phyloP scores from a whole-genome alignment of 2,888 invertebrate genomes.

The Apocheima hispidaria region DNA sequence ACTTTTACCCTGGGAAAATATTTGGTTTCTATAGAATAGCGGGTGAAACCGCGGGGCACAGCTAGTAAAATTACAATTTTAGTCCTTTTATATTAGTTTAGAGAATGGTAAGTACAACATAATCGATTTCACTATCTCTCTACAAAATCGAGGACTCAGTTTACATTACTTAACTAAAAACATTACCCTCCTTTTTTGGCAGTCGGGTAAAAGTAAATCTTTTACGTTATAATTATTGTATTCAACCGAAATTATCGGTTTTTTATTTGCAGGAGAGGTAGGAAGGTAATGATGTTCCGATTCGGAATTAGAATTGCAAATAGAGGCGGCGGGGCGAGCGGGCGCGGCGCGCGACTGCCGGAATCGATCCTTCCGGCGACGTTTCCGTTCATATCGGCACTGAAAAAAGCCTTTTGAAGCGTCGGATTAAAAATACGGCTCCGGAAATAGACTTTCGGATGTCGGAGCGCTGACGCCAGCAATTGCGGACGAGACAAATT shows the following conservation, averaged over 20 bases:
- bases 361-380: slow-evolving; percentile 75
- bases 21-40: too few species aligned
- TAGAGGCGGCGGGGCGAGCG: slow-evolving; percentile 40
- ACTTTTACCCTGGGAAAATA: too few species aligned
- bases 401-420: slow-evolving; percentile 57
- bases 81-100: too few species aligned
- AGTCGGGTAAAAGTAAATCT: too few species aligned
- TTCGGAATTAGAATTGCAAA: slow-evolving; percentile 50
- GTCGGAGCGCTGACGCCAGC: slow-evolving; percentile 50
- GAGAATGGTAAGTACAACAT: too few species aligned
- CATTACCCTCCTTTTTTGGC: too few species aligned
- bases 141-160: too few species aligned
- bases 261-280: slow-evolving; percentile 16
- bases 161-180: too few species aligned
- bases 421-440: slow-evolving; percentile 65
- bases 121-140: too few species aligned
- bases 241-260: slow-evolving; percentile 20
- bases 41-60: too few species aligned
- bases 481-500: slow-evolving; percentile 37
- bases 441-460: slow-evolving; percentile 65
- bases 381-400: slow-evolving; percentile 56
- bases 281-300: slow-evolving; percentile 13
- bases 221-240: too few species aligned
- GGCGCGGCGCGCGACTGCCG: slow-evolving; percentile 39
- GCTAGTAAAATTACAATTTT: too few species aligned